Evolutionary conservation across 2,888 invertebrate genomes (phyloP).

Genomic region (Ennomos erosarius): DNA sequence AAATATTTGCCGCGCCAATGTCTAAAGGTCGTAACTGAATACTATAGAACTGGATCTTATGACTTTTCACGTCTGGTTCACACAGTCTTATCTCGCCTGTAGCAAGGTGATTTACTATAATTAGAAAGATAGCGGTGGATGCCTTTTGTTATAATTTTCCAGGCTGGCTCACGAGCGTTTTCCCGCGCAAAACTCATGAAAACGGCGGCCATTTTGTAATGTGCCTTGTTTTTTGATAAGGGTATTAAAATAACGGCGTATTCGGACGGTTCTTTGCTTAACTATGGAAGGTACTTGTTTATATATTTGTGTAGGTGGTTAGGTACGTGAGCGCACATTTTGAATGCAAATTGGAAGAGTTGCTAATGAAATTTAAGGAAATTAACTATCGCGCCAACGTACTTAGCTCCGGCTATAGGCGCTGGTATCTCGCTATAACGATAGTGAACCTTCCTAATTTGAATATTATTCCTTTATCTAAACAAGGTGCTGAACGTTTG

Average conservation of each 20-base stretch:
- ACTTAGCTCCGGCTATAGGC: conserved; percentile 43
- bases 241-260: conserved; percentile 81
- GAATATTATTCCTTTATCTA: conserved; percentile 46
- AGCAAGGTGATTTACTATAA: conserved; percentile 85
- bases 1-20: conserved; percentile 57
- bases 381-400: conserved; percentile 53
- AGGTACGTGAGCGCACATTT: conserved; percentile 79
- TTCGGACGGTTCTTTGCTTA: conserved; percentile 74
- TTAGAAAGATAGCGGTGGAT: conserved; percentile 86
- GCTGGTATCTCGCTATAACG: conserved; percentile 40
- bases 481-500: conserved; percentile 40
- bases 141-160: conserved; percentile 86
- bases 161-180: conserved; percentile 80
- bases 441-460: conserved; percentile 45
- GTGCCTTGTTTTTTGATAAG: conserved; percentile 85
- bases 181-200: conserved; percentile 82
- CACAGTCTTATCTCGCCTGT: conserved; percentile 81
- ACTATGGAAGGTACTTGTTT: conserved; percentile 64
- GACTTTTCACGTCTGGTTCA: conserved; percentile 66
- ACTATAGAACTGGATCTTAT: conserved; percentile 57
- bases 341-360: conserved; percentile 76
- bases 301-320: conserved; percentile 68
- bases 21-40: conserved; percentile 65
- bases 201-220: conserved; percentile 84
- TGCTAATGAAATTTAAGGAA: conserved; percentile 73